Evolutionary conservation across 2,113 vertebrate genomes (phyloP), one percentile per base, ranked within the genome.

Genomic region (Leptocoma aspasia): DNA sequence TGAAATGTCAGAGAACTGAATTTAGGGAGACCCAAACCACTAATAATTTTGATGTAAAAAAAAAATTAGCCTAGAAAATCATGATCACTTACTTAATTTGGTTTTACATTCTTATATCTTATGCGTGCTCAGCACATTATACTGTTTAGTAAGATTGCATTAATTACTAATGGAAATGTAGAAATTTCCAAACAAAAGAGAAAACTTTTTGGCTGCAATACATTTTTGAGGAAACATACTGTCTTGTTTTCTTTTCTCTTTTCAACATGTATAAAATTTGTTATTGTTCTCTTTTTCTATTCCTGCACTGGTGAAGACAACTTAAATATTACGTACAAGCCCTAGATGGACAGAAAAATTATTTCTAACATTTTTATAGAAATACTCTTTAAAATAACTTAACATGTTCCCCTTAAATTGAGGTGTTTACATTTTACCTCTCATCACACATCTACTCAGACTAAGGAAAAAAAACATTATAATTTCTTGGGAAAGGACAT

Each of bases 381-480:
- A 50, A 39, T 16, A 45, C 13, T 35, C 3, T 8, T 66, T 39
- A 30, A 92, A 83, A 83, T 26, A 68, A 30, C 24, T 64, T 44
- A 33, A 27, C 10, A 44, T 53, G 49, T 39, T 89, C 7, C 27
- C 30, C 68, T 39, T 79, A 84, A 87, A 91, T 82, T 23, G 13
- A 60, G 8, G 5, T 54, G 56, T 42, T 82, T 41, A 82, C 35
- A 60, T 75, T 75, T 86, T 68, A 84, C 65, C 9, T 78, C 31
- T 59, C 30, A 47, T 65, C 21, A 61, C 26, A 70, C 2, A n/a
- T 73, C 39, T 79, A 63, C 41, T 75, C 33, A 71, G 69, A 35
- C 26, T 41, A n/a, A 79, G 9, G 54, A 7, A 56, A 87, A 87
- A 78, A 66, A 4, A 0, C 0, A 14, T 35, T 63, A 15, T 4